Evolutionary conservation across 2,888 invertebrate genomes (phyloP).

Genomic region (Actias luna): DNA sequence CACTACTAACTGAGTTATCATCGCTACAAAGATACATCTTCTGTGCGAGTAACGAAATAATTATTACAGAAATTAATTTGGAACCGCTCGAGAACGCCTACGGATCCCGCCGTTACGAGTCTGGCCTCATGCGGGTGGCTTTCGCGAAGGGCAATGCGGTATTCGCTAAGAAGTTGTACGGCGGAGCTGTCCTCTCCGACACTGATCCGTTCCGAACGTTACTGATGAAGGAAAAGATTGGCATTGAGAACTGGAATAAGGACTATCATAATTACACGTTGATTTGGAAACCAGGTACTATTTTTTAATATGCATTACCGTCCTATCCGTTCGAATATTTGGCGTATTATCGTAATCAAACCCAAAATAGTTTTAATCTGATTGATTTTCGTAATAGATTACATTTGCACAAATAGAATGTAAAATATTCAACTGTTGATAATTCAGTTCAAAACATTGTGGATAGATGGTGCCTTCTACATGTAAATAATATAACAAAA

Average conservation of each 20-base stretch:
- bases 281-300: conserved; percentile 83
- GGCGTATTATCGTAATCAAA: too few species aligned
- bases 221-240: conserved; percentile 60
- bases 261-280: conserved; percentile 86
- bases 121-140: conserved; percentile 88
- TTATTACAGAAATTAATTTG: conserved; percentile 82
- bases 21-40: too few species aligned
- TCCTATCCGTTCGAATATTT: too few species aligned
- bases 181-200: conserved; percentile 63
- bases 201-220: conserved; percentile 67
- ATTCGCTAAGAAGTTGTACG: conserved; percentile 59
- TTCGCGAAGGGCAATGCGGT: conserved; percentile 84
- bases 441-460: too few species aligned
- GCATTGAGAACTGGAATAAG: conserved; percentile 77
- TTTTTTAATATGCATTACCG: not conserved
- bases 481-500: too few species aligned
- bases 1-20: too few species aligned
- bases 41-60: too few species aligned
- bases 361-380: too few species aligned
- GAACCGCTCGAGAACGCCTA: conserved; percentile 85
- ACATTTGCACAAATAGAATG: too few species aligned
- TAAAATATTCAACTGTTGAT: too few species aligned
- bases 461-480: too few species aligned
- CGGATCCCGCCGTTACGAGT: conserved; percentile 82
- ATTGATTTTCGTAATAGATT: too few species aligned